Base-by-base conservation (phyloP, 2,113 vertebrate genomes). In the Megalops atlanticus region DNA sequence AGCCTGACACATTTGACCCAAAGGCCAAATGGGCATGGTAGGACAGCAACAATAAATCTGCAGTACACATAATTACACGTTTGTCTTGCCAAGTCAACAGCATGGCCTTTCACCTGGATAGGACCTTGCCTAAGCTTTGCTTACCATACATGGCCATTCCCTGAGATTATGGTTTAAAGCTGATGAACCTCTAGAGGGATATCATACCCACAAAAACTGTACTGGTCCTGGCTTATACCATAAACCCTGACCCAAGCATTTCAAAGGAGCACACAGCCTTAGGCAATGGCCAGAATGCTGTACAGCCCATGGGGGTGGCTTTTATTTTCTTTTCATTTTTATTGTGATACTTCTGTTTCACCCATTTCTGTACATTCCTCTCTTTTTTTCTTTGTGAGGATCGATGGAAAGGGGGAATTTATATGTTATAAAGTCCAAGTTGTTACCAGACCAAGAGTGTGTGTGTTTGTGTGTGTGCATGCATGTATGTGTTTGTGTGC, bases 41-140 rank as follows among this genome's bases (percentile, higher is more conserved):
- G 16, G 24, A 43, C 36, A 15, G 36, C 38, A 21, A 24, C 24
- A 24, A 38, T 36, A 43, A 27, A 10, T 10, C 43, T 14, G 14
- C 43, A 64, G n/a, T 58, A 24, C 52, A n/a, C 21, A 3, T 64
- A 64, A 64, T 64, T 64, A 64, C 31, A 64, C 24, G 58, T 24
- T 31, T 64, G 58, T 4, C 58, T 64, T 33, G 35, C 40, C 52
- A 58, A 78, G n/a, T 41, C 33, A 73, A 21, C 68, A 47, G 33
- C 27, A 31, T 73, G 68, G 35, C 78, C 78, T 73, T 72, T 73
- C 69, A 80, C 78, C 69, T 72, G 43, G 31, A 73, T 38, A 64
- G 35, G 3, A 21, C 54, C 31, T 8, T 10, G 7, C 69, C 3
- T 12, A 33, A 21, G 24, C 5, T n/a, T n/a, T n/a, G n/a, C n/a